Percentiles rank a stretch among this genome's conserved stretches.
These are phyloP conservation scores for Goniozus legneri DNA, from an alignment of 1,140 invertebrate species.

Conservation along the genomic window DNA sequence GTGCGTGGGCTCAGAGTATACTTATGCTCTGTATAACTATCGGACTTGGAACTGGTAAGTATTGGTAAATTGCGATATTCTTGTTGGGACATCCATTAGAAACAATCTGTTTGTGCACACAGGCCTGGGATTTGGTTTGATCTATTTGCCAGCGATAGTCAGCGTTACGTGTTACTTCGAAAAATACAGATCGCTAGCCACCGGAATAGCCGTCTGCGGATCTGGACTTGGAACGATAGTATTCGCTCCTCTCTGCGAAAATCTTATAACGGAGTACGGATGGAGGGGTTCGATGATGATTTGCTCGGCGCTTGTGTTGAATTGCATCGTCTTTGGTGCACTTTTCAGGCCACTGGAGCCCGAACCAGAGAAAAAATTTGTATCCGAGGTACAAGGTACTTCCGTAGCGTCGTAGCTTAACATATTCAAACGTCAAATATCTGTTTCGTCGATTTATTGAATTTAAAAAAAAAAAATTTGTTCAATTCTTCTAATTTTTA, in stretches of 20 bases:
- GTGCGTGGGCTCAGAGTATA: constrained; percentile 73
- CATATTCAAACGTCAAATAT: neutral
- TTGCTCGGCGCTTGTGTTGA: constrained; percentile 74
- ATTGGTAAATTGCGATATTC: no score
- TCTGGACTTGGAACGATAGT: constrained; percentile 85
- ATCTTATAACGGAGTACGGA: constrained; percentile 61
- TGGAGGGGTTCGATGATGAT: constrained; percentile 78
- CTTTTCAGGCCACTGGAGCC: constrained; percentile 72
- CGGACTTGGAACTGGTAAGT: constrained; percentile 78
- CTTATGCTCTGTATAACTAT: constrained; percentile 83
- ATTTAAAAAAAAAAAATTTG: no score
- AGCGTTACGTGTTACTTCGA: constrained; percentile 95
- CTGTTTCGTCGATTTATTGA: no score
- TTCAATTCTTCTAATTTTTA: no score
- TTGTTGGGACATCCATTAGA: neutral
- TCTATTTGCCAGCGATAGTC: constrained; percentile 92
- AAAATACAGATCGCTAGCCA: constrained; percentile 83
- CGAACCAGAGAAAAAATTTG: constrained; percentile 16
- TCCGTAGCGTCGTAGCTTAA: neutral
- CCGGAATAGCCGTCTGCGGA: constrained; percentile 91
- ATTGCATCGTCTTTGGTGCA: constrained; percentile 79
- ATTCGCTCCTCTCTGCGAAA: constrained; percentile 74
- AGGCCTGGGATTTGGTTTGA: constrained; percentile 90
- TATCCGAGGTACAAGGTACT: constrained; percentile 13
- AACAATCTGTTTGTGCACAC: constrained; percentile 22